Base-by-base conservation (phyloP, 1,140 invertebrate species). In the Druon quercuslanigerum region DNA sequence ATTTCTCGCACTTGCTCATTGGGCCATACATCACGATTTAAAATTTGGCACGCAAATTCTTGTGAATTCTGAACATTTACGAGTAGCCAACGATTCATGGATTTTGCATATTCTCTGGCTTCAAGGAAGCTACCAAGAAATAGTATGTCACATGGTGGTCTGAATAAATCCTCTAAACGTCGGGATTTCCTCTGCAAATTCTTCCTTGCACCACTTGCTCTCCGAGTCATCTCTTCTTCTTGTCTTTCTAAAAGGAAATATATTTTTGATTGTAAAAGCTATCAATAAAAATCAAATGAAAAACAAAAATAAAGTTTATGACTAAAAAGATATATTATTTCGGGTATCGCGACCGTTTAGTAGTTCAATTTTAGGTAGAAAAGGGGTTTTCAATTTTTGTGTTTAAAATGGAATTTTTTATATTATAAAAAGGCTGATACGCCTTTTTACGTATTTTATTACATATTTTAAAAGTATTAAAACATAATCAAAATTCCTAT, bases 21-120 rank as follows among this genome's bases (percentile, higher is more conserved):
- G 3, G 95, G 94, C 96, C 96, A 96, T 1, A 97, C 93, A 90
- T 96, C 96, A 71, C 96, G 91, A 88, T 96, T 96, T 5, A 96
- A 89, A 7, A 95, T 93, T 89, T 96, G 95, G 80, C 93, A 94
- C 12, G 93, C 88, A 90, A 96, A 96, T 88, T 96, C 95, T 82
- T 93, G 91, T 20, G 95, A 92, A 90, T 96, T 94, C 88, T 97
- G 96, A 5, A 97, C 92, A 88, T 96, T 96, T 0, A 96, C 95
- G 80, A 96, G 91, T 14, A 96, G 82, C 96, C 96, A 96, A 76
- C 93, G 93, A 78, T 95, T 94, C 8, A 92, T 88, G 11, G 86
- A 87, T 60, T 92, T 93, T 13, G 94, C 95, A 51, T 90, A 88
- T 73, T 95, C 94, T 56, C 94, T 88, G 1, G 95, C 95, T 87